Conservation (phyloP, 2,113 vertebrate species). For the Ceyx cyanopectus region DNA sequence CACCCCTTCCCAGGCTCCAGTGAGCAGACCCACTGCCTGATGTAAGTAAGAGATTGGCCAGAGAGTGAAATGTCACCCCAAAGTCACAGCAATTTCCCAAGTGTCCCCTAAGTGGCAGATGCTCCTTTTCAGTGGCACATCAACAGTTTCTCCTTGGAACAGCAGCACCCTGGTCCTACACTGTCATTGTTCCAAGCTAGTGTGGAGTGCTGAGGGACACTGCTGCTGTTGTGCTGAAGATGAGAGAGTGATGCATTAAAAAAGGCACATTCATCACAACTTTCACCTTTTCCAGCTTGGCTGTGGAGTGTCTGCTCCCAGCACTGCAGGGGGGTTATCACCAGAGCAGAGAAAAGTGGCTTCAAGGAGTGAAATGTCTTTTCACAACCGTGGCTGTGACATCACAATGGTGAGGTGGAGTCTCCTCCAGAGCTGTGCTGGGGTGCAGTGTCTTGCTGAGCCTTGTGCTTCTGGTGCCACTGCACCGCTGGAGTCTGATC, state of each 20-base stretch:
- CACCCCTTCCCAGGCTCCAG: neutral
- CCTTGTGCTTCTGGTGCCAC: neutral
- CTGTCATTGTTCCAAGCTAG: accelerated
- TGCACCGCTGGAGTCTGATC: neutral
- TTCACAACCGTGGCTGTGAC: accelerated
- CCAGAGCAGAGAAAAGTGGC: neutral
- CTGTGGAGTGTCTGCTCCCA: neutral
- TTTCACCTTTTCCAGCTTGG: neutral
- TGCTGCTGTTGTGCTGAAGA: accelerated
- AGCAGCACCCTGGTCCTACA: neutral
- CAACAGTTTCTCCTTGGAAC: neutral
- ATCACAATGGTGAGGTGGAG: neutral
- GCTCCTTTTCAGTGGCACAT: neutral
- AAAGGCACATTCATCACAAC: neutral
- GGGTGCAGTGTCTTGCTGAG: accelerated
- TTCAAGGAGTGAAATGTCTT: neutral
- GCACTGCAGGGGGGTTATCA: no score
- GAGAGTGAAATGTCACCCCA: slow-evolving; percentile 51
- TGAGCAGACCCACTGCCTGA: neutral
- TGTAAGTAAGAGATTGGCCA: neutral
- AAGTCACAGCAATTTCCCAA: slow-evolving; percentile 25
- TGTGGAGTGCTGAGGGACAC: neutral
- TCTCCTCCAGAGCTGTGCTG: accelerated
- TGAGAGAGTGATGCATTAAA: accelerated
- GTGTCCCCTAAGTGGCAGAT: slow-evolving; percentile 22